These are phyloP conservation scores for Oxygymnocypris stewartii DNA, from an alignment of 2,113 vertebrate species.

Conservation along the genomic window DNA sequence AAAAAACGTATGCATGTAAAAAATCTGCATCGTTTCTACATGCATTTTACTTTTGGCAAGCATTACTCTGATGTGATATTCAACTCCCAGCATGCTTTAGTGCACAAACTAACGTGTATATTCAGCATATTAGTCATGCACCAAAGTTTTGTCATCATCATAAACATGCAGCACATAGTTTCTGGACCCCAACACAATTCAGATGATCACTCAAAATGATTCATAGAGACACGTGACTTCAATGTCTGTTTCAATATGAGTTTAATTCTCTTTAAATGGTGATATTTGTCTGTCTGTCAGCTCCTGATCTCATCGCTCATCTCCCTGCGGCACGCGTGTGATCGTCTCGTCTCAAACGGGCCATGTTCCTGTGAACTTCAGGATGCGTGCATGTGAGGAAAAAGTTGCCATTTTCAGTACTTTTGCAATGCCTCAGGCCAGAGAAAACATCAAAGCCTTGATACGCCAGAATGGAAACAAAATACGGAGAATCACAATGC, in stretches of 20 bases:
- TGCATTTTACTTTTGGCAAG: not conserved
- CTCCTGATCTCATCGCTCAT: not conserved
- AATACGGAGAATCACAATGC: not conserved
- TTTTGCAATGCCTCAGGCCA: conserved; percentile 64
- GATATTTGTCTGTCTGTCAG: not conserved
- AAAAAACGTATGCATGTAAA: no score
- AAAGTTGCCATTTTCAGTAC: conserved; percentile 56
- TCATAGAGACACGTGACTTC: not conserved
- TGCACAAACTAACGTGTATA: not conserved
- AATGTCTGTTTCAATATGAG: not conserved
- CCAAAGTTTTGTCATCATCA: not conserved
- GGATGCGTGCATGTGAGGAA: conserved; percentile 46
- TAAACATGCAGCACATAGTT: not conserved
- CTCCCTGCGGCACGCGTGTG: conserved; percentile 52
- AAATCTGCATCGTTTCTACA: not conserved
- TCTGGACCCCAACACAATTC: not conserved
- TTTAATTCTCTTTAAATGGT: not conserved
- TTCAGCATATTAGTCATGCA: not conserved
- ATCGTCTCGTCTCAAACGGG: conserved; percentile 53
- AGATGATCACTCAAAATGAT: not conserved
- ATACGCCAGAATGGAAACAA: conserved; percentile 59
- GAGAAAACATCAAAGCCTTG: conserved; percentile 69
- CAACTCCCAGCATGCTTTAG: not conserved
- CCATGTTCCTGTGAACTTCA: conserved; percentile 45
- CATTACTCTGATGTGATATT: no score